Conservation (phyloP, 2,113 vertebrate species). For the Ancistrus triradiatus region DNA sequence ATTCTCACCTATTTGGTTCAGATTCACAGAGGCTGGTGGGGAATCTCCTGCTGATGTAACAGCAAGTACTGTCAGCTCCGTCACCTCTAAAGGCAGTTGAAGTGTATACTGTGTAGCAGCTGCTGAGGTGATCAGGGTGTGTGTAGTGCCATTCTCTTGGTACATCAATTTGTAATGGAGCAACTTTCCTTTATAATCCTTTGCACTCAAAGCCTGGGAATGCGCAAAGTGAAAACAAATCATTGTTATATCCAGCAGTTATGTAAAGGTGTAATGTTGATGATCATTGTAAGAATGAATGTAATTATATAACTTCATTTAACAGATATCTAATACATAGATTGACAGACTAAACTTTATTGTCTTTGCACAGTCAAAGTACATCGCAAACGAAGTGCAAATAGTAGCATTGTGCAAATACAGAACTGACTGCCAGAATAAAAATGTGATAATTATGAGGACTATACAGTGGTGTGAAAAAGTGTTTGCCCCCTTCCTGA, state of each 20-base stretch:
- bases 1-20: conserved; percentile 57
- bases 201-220: conserved; percentile 49
- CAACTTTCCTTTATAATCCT: conserved; percentile 52
- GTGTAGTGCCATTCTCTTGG: conserved; percentile 27
- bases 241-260: too few relatives aligned
- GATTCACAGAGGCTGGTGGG: conserved; percentile 52
- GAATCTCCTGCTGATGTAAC: conserved; percentile 58
- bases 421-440: too few relatives aligned
- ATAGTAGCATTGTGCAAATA: too few relatives aligned
- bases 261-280: background rate
- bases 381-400: too few relatives aligned
- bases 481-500: too few relatives aligned
- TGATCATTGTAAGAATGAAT: too few relatives aligned
- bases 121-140: conserved; percentile 33
- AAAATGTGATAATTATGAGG: too few relatives aligned
- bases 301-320: too few relatives aligned
- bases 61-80: conserved; percentile 47
- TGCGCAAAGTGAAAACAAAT: background rate
- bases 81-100: conserved; percentile 37
- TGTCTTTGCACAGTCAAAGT: too few relatives aligned
- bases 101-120: conserved; percentile 36
- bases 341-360: too few relatives aligned
- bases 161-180: conserved; percentile 47
- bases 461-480: too few relatives aligned
- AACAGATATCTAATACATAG: too few relatives aligned